These are phyloP conservation scores for Drosophila gaucha DNA, from an alignment of 2,888 invertebrate genomes.

Conservation along the genomic window DNA sequence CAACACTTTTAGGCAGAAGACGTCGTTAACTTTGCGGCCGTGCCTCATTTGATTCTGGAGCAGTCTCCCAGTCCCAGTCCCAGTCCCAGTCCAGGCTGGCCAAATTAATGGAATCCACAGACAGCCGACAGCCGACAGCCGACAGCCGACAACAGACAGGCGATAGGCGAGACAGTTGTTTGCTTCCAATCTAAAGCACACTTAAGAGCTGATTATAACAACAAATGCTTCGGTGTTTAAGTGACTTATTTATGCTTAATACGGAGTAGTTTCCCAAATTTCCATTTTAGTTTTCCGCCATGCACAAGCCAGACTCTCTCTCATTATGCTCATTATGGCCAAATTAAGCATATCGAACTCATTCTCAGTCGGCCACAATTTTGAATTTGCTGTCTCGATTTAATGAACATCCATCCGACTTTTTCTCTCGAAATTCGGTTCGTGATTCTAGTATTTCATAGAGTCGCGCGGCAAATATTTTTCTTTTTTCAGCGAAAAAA, in stretches of 20 bases:
- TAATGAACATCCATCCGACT: no score
- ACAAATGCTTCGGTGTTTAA: neutral
- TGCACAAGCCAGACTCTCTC: no score
- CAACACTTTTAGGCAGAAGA: constrained; percentile 36
- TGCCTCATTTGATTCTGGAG: constrained; percentile 51
- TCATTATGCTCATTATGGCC: no score
- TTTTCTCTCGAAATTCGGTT: no score
- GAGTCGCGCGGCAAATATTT: no score
- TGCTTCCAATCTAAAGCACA: constrained; percentile 1
- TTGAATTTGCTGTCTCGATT: no score
- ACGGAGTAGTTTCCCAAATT: neutral
- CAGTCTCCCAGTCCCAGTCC: constrained; percentile 11
- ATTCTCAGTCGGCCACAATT: no score
- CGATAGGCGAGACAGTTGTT: constrained; percentile 2
- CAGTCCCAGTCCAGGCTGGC: constrained; percentile 40
- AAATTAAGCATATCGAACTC: no score
- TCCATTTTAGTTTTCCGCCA: neutral
- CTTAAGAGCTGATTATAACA: neutral
- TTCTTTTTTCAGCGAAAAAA: no score
- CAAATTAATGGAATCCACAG: constrained; percentile 68
- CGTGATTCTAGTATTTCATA: no score
- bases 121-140: neutral
- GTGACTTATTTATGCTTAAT: neutral
- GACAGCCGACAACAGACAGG: neutral
- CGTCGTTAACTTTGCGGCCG: constrained; percentile 50